These are phyloP conservation scores for Crossoptilon crossoptilon DNA, from an alignment of 2,797 vertebrate genomes.

Conservation along the genomic window DNA sequence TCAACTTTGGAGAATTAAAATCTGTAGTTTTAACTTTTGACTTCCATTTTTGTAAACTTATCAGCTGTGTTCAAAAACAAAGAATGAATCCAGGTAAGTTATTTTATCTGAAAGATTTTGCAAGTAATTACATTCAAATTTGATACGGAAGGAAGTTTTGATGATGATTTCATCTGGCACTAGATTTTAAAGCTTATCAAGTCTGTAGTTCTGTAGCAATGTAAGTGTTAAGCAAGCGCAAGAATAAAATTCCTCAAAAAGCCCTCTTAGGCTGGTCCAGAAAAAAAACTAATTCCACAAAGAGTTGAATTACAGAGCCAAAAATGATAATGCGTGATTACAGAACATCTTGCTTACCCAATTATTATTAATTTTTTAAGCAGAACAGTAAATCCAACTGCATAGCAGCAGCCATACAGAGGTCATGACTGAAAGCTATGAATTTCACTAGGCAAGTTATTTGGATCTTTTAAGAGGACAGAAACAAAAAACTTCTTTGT, in stretches of 20 bases:
- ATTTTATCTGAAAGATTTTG: background rate
- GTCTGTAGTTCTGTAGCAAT: background rate
- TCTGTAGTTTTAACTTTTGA: background rate
- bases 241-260: background rate
- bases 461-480: background rate
- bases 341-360: background rate
- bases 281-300: background rate
- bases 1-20: background rate
- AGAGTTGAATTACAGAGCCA: background rate
- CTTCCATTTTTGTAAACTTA: background rate
- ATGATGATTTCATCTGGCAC: background rate
- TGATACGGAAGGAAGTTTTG: background rate
- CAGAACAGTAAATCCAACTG: background rate
- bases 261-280: background rate
- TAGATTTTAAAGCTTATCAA: background rate
- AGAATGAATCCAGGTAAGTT: background rate
- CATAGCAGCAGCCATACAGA: background rate
- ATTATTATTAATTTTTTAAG: background rate
- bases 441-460: background rate
- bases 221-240: background rate
- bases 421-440: background rate
- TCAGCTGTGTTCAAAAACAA: background rate
- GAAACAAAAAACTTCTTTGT: background rate
- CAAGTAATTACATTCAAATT: background rate
- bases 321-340: rapidly evolving